Base-by-base conservation (phyloP, 2,113 vertebrate genomes). In the Lagopus leucura region DNA sequence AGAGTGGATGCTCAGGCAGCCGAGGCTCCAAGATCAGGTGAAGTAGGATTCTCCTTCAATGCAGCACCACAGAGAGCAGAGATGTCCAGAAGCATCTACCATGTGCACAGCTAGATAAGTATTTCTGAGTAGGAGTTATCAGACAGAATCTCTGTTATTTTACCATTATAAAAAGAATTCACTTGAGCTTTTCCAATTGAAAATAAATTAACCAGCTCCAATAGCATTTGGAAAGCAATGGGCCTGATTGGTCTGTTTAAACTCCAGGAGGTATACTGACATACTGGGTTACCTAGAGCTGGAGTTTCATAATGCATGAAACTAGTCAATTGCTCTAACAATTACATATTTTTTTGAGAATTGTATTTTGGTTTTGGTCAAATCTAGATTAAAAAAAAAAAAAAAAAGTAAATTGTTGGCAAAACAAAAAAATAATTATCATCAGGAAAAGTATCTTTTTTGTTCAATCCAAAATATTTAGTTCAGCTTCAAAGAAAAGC, bases 401-500 rank as follows among this genome's bases (percentile, higher is more conserved):
- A 66, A 78, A 52, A 14, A 86, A 66, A 43, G 38, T 43, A 24
- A 50, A 17, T 60, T 52, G 8, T 40, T 79, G 61, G 40, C 10
- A 86, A 90, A 74, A 43, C 52, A 54, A 85, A 72, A 48, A 85
- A 79, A 61, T 4, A 54, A 83, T 58, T 32, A n/a, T 5, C 43
- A 83, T 58, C n/a, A 30, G 27, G 34, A 66, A 55, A 92, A 52
- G 11, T 28, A 32, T 21, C 0, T 21, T 28, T 66, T 65, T 70
- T 86, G 38, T 81, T 34, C 38, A 77, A 36, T 6, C 13, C 24
- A 47, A 89, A 89, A 67, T 86, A 86, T 67, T 93, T 83, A 38
- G 34, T 78, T 89, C 38, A 8, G 11, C 57, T 94, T 91, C 63
- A 89, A 89, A 93, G 28, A 69, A 67, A 43, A 25, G 43, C n/a